These are phyloP conservation scores for Spilosoma lubricipeda DNA, from an alignment of 2,888 invertebrate genomes.

Conservation along the genomic window DNA sequence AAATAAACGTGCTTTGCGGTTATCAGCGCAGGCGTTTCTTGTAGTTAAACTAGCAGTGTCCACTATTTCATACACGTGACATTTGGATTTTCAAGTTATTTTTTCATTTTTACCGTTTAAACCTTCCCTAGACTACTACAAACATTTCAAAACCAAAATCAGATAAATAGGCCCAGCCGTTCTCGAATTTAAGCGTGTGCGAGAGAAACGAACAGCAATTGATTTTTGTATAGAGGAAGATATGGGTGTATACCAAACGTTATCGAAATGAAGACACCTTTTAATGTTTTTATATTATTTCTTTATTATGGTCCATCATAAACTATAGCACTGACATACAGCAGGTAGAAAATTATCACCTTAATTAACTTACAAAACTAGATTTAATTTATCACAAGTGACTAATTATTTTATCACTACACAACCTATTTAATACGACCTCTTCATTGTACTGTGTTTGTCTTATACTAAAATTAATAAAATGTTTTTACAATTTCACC, in stretches of 20 bases:
- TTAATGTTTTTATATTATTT: background rate
- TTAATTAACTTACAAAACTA: background rate
- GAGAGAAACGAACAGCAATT: too few species aligned
- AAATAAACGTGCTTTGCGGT: background rate
- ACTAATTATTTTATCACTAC: constrained; percentile 1
- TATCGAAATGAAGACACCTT: background rate
- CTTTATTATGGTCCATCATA: background rate
- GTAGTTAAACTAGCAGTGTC: too few species aligned
- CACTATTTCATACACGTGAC: too few species aligned
- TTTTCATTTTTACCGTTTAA: too few species aligned
- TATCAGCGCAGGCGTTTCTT: too few species aligned
- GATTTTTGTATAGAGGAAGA: too few species aligned
- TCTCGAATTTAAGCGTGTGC: too few species aligned
- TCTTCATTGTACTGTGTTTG: background rate
- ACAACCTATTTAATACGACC: background rate
- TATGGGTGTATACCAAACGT: background rate
- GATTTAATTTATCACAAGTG: background rate
- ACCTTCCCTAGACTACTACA: too few species aligned
- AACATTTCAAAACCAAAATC: too few species aligned
- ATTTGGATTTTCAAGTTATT: too few species aligned
- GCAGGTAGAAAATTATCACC: background rate
- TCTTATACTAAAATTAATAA: background rate
- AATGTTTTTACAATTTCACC: background rate
- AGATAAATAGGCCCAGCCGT: too few species aligned
- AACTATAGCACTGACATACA: background rate